Evolutionary conservation across 2,797 vertebrate genomes (phyloP).

Genomic region (Macropus fuliginosus): DNA sequence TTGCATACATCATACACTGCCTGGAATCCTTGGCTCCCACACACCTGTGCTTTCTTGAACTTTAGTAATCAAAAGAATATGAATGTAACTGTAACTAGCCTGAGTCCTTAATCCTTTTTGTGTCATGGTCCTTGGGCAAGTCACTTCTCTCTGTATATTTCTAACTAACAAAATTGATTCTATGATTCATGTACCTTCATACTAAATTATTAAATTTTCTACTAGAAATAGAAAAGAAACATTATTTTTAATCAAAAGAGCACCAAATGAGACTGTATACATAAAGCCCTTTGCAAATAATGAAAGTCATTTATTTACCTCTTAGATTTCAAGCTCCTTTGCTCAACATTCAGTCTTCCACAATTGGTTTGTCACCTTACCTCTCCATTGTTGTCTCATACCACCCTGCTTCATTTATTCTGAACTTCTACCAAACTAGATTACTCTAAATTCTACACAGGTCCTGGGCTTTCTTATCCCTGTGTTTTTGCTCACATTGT

Average conservation of each 20-base stretch:
- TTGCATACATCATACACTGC: neutral
- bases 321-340: neutral
- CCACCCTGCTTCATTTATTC: neutral
- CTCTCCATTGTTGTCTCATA: neutral
- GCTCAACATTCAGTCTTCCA: neutral
- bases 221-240: neutral
- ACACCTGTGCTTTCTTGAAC: neutral
- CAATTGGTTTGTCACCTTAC: neutral
- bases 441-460: neutral
- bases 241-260: neutral
- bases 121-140: neutral
- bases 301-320: neutral
- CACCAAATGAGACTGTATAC: neutral
- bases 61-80: neutral
- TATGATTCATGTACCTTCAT: neutral
- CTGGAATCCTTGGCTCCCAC: neutral
- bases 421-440: neutral
- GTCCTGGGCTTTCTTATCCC: neutral
- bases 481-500: neutral
- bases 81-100: neutral
- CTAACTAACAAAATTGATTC: neutral
- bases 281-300: neutral
- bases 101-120: neutral
- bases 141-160: neutral
- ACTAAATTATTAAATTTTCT: neutral